phyloP scores from a whole-genome alignment of 1,140 invertebrate genomes.

The Piezodorus guildinii region DNA sequence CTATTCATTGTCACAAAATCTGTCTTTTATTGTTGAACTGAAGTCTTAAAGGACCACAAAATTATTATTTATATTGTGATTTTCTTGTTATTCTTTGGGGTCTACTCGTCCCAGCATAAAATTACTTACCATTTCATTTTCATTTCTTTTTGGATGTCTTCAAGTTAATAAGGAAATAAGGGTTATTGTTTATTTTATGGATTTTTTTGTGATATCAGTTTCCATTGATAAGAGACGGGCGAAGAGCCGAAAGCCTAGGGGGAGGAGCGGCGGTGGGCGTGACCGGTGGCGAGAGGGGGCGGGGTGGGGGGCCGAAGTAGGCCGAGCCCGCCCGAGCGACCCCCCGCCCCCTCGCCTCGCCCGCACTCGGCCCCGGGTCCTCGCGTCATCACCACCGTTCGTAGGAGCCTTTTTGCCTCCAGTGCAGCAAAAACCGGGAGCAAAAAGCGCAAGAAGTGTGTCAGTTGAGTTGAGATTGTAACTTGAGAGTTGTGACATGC shows the following conservation, averaged over 20 bases:
- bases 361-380: background rate
- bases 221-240: too few relatives aligned
- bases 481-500: background rate
- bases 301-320: conserved; percentile 12
- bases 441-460: background rate
- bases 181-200: too few relatives aligned
- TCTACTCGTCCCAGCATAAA: too few relatives aligned
- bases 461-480: background rate
- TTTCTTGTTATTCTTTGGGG: too few relatives aligned
- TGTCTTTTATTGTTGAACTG: too few relatives aligned
- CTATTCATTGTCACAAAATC: too few relatives aligned
- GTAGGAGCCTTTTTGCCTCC: background rate
- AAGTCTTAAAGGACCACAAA: too few relatives aligned
- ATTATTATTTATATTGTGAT: too few relatives aligned
- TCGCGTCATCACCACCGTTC: background rate
- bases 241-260: background rate
- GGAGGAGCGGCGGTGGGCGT: conserved; percentile 3
- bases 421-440: background rate
- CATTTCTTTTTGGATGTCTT: too few relatives aligned
- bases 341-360: background rate
- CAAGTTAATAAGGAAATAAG: too few relatives aligned
- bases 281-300: background rate
- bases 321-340: conserved; percentile 15
- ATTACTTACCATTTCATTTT: too few relatives aligned
- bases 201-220: too few relatives aligned